Evolutionary conservation across 2,888 invertebrate genomes (phyloP).

Genomic region (Sipha maydis): DNA sequence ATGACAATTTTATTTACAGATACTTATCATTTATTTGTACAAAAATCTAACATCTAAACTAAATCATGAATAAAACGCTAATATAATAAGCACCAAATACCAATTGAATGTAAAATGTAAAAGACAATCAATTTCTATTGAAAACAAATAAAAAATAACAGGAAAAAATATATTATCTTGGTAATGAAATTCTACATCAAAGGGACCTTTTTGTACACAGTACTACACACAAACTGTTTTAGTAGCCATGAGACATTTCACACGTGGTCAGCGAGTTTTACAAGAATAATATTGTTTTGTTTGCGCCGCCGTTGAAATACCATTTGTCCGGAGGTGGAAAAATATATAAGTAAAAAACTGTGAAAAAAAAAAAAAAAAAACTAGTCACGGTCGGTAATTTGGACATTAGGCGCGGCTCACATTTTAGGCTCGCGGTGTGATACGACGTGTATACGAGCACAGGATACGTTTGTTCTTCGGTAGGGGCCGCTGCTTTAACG

Average conservation of each 20-base stretch:
- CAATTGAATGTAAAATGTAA: background rate
- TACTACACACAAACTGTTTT: background rate
- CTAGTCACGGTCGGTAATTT: slow-evolving; percentile 51
- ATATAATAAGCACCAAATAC: background rate
- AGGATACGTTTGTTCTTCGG: slow-evolving; percentile 16
- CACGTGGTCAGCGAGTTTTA: background rate
- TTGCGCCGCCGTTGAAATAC: background rate
- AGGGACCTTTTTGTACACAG: no score
- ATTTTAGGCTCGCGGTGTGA: slow-evolving; percentile 10
- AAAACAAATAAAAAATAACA: no score
- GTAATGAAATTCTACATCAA: background rate
- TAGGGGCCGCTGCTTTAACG: background rate
- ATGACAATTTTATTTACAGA: background rate
- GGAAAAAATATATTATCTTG: no score
- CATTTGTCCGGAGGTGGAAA: background rate
- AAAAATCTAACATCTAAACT: background rate
- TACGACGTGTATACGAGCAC: background rate
- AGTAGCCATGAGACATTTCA: background rate
- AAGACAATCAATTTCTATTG: no score
- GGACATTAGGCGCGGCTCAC: slow-evolving; percentile 53
- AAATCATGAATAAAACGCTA: background rate
- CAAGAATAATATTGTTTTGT: slow-evolving; percentile 27
- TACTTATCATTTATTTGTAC: background rate
- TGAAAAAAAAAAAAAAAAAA: slow-evolving; percentile 4
- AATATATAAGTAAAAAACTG: background rate